Evolutionary conservation across 2,888 invertebrate species (phyloP).

Genomic region (Hybos culiciformis): DNA sequence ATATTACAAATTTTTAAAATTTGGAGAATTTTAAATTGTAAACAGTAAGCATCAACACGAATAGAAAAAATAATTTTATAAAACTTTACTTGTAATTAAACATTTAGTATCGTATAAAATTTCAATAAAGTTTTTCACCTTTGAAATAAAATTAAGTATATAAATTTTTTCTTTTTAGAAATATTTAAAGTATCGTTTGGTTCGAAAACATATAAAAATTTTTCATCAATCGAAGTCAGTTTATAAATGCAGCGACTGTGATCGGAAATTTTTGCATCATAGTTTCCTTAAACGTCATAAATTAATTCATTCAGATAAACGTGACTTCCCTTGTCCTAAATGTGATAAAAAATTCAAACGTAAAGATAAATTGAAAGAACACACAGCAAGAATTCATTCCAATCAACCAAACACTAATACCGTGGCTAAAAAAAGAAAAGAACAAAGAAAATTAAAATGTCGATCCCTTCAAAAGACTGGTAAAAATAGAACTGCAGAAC

Average conservation of each 20-base stretch:
- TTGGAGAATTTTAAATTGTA: too few species aligned
- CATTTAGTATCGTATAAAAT: not conserved
- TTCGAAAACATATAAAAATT: slow-evolving; percentile 59
- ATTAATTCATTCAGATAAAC: slow-evolving; percentile 42
- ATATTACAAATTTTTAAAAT: too few species aligned
- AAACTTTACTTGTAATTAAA: too few species aligned
- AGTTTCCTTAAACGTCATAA: slow-evolving; percentile 59
- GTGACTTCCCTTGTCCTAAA: slow-evolving; percentile 59
- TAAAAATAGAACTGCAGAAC: not conserved
- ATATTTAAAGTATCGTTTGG: slow-evolving; percentile 53
- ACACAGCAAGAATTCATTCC: slow-evolving; percentile 15
- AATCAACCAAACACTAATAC: slow-evolving; percentile 4
- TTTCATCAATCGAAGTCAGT: slow-evolving; percentile 57
- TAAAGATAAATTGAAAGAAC: slow-evolving; percentile 25
- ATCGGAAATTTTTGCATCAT: slow-evolving; percentile 52
- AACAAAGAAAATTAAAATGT: slow-evolving; percentile 24
- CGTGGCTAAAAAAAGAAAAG: not conserved
- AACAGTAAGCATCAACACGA: too few species aligned
- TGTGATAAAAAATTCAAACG: slow-evolving; percentile 68
- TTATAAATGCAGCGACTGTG: slow-evolving; percentile 53
- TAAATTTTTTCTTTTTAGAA: slow-evolving; percentile 27
- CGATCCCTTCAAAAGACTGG: slow-evolving; percentile 55
- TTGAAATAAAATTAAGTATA: slow-evolving; percentile 2
- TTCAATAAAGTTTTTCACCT: not conserved
- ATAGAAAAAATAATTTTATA: too few species aligned